Evolutionary conservation across 2,797 vertebrate species (phyloP), one percentile per base, ranked within the genome.

Genomic region (Sebastes steindachneri): DNA sequence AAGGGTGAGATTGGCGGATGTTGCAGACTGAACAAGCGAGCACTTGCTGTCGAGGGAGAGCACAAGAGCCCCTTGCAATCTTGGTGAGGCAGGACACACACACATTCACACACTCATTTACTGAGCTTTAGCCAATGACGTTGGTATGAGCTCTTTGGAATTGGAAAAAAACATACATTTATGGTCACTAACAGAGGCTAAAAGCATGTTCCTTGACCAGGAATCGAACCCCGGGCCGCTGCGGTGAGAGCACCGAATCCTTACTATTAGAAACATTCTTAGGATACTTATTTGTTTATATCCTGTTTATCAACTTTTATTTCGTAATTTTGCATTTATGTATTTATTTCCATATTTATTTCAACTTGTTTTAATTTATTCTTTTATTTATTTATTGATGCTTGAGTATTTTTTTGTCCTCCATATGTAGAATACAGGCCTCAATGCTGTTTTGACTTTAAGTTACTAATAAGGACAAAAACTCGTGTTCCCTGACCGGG

Each of bases 41-140:
- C 91, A 0, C 93, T 99, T 80, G 84, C 93, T 75, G 95, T 95
- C 37, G 96, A 97, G 90, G 97, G 97, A 83, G 95, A 97, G 0
- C 97, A 98, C 84, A 99, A 98, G 91, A 99, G 99, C 90, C 98
- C 98, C 25, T 92, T 99, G 75, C 99, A 99, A 84, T 99, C 99
- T 71, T 99, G 99, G 99, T 99, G 94, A 96, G 95, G 4, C 29
- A 7, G 59, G 64, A 83, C 35, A 63, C 15, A n/a, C 15, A n/a
- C 41, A 68, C 41, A 23, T 4, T 11, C 26, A 80, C 6, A 4
- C 53, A 66, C 17, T 26, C 4, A 35, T 1, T 26, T 25, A 23
- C 21, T 11, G 35, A 51, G 14, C 25, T 78, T 23, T 15, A 68
- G 15, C 4, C 4, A 60, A 1, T 53, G 4, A 29, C 2, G 31